Evolutionary conservation across 92 coral and sea anemone species (phyloP).

Genomic region (Ricordea florida): DNA sequence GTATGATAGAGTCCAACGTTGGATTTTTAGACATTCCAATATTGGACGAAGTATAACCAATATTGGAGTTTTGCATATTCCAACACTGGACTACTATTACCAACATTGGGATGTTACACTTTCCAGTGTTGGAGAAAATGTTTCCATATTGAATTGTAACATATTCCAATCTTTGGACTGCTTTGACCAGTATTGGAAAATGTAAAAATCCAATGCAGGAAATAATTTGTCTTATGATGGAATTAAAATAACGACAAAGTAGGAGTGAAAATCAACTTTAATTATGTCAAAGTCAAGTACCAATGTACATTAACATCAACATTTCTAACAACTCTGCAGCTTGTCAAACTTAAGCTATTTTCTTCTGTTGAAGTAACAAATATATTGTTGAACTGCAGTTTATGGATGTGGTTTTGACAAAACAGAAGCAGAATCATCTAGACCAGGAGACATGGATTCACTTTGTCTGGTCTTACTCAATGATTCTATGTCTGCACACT

Average conservation of each 20-base stretch:
- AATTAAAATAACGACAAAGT: conserved; percentile 5
- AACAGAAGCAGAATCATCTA: conserved; percentile 15
- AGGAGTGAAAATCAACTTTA: background rate
- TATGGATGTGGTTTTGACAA: conserved; percentile 3
- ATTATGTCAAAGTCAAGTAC: background rate
- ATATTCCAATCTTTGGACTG: conserved; percentile 7
- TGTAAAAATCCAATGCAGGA: background rate
- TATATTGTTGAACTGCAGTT: background rate
- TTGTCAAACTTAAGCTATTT: background rate
- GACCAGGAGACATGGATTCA: conserved; percentile 12
- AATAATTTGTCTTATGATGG: too few species aligned
- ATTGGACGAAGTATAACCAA: background rate
- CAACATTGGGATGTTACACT: conserved; percentile 23
- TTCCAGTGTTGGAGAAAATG: background rate
- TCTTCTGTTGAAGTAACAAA: conserved; percentile 10
- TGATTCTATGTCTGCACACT: background rate
- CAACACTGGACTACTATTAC: background rate
- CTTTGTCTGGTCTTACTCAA: background rate
- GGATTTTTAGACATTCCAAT: background rate
- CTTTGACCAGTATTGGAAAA: conserved; percentile 10
- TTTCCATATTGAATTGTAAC: conserved; percentile 7
- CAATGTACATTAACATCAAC: background rate
- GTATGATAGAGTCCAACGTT: background rate
- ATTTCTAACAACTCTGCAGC: background rate
- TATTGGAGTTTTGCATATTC: conserved; percentile 7